Evolutionary conservation across 2,888 invertebrate species (phyloP).

Genomic region (Polydrusus pterygomalis): DNA sequence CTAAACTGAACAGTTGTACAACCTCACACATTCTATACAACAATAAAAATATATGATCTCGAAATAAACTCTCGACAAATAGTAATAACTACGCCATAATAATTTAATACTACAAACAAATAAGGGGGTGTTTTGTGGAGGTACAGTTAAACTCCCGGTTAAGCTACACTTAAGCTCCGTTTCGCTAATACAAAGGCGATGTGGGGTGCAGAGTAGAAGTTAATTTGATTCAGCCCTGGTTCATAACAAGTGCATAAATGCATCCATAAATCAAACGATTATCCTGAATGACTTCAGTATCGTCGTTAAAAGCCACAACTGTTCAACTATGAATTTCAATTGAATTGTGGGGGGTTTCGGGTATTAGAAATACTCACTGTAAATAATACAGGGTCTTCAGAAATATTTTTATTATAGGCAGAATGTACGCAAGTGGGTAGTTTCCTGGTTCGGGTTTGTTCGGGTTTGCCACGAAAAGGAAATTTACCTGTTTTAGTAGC

Average conservation of each 20-base stretch:
- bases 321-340: constrained; percentile 50
- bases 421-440: background rate
- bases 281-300: constrained; percentile 58
- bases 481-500: too few relatives aligned
- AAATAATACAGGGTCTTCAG: background rate
- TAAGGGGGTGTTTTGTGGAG: constrained; percentile 35
- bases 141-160: constrained; percentile 37
- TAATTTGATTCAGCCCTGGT: constrained; percentile 65
- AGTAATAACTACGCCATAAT: constrained; percentile 34
- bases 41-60: constrained; percentile 1
- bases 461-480: too few relatives aligned
- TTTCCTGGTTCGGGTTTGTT: too few relatives aligned
- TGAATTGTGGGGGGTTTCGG: constrained; percentile 11
- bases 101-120: constrained; percentile 47
- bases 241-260: constrained; percentile 69
- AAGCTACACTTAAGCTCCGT: constrained; percentile 45
- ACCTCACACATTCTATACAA: constrained; percentile 4
- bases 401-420: background rate
- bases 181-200: constrained; percentile 49
- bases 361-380: background rate
- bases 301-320: constrained; percentile 55
- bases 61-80: constrained; percentile 4
- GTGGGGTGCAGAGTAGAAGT: constrained; percentile 61
- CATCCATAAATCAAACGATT: constrained; percentile 68
- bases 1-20: background rate